These are phyloP conservation scores for Onychomys leucogaster DNA, from an alignment of 2,797 vertebrate genomes.

Conservation along the genomic window DNA sequence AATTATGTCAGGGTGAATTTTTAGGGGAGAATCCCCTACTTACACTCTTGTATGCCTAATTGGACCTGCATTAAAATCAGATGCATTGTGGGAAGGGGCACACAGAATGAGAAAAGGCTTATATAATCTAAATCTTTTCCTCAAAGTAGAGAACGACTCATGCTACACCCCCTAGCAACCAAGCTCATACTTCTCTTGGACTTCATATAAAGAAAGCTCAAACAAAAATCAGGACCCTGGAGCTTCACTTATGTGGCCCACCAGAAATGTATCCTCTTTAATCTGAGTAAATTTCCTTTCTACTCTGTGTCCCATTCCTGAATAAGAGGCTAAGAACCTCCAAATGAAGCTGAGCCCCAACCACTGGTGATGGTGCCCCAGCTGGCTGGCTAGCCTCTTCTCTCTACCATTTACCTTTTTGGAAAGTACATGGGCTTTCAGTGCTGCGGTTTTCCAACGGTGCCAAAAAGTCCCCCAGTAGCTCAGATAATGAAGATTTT, in stretches of 20 bases:
- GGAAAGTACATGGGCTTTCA: slow-evolving; percentile 88
- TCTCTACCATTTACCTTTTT: slow-evolving; percentile 86
- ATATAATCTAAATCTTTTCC: background rate
- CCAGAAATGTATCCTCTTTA: background rate
- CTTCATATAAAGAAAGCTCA: background rate
- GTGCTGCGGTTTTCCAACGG: slow-evolving; percentile 93
- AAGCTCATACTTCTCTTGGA: background rate
- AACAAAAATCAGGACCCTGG: background rate
- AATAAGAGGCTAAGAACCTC: background rate
- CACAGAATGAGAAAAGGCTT: background rate
- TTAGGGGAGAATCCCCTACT: background rate
- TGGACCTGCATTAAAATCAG: background rate
- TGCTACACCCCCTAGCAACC: background rate
- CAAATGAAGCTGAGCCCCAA: background rate
- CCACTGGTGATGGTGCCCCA: background rate
- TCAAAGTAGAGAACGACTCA: background rate
- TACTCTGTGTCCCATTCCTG: too few relatives aligned
- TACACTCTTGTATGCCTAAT: background rate
- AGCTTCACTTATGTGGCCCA: background rate
- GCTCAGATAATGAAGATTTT: slow-evolving; percentile 92
- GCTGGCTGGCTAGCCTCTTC: background rate
- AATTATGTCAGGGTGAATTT: background rate
- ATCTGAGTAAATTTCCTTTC: background rate
- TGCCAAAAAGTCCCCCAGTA: slow-evolving; percentile 95
- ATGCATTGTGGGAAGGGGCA: background rate